Percentiles rank a stretch among this genome's conserved stretches.
phyloP scores from a whole-genome alignment of 2,888 invertebrate genomes.

The Villa cingulata region DNA sequence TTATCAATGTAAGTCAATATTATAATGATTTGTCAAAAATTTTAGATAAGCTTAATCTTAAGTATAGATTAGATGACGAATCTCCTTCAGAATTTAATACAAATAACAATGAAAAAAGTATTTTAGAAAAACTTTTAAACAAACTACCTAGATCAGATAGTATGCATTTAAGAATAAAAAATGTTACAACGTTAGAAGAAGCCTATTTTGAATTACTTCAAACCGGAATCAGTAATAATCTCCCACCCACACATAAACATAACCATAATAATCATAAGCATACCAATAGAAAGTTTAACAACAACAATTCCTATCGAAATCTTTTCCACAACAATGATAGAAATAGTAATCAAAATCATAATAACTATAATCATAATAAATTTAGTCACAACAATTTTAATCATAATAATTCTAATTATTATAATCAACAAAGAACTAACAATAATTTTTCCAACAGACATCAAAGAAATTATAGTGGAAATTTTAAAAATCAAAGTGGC shows the following conservation, averaged over 20 bases:
- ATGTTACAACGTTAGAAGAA: constrained; percentile 1
- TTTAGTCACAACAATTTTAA: no score
- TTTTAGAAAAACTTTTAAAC: constrained; percentile 2
- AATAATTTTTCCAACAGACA: background rate
- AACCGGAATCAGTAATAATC: constrained; percentile 1
- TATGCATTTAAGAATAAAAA: no score
- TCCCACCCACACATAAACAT: background rate
- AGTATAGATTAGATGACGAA: background rate
- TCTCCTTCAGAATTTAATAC: background rate
- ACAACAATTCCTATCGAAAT: no score
- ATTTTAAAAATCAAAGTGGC: no score
- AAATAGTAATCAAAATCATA: background rate
- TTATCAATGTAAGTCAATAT: background rate
- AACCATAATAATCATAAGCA: background rate
- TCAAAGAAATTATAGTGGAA: background rate
- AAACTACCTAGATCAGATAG: background rate
- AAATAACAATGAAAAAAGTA: background rate
- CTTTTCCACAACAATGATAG: background rate
- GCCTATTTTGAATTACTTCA: background rate
- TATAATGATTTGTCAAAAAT: constrained; percentile 1
- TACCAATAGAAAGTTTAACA: background rate
- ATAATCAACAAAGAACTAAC: background rate
- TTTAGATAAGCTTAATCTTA: constrained; percentile 6
- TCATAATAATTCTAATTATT: background rate
- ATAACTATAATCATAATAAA: background rate